Evolutionary conservation across 2,797 vertebrate species (phyloP).

Genomic region (Podarcis siculus): DNA sequence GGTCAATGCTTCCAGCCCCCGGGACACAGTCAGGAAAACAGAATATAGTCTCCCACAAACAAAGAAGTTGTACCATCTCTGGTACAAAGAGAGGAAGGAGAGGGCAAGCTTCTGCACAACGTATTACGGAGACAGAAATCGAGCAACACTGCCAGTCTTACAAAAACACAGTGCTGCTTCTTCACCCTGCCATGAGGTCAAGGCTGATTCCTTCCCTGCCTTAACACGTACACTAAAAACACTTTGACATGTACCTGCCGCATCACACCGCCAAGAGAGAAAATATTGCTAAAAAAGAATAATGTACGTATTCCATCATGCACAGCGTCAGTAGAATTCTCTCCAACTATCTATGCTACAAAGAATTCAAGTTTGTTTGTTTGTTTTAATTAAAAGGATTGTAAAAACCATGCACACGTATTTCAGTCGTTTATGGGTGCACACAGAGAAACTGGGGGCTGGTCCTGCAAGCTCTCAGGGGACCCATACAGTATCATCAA

Average conservation of each 20-base stretch:
- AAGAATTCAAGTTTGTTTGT: background rate
- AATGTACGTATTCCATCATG: background rate
- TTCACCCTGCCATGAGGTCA: background rate
- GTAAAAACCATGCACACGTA: background rate
- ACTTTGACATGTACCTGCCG: background rate
- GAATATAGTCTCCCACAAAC: background rate
- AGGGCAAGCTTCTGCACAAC: background rate
- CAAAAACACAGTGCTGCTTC: background rate
- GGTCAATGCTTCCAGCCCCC: background rate
- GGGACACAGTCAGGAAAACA: background rate
- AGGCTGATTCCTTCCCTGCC: background rate
- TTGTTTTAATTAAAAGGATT: background rate
- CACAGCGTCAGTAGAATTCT: background rate
- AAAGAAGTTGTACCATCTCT: background rate
- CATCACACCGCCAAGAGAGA: background rate
- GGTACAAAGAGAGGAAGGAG: background rate
- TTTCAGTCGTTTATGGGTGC: background rate
- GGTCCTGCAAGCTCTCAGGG: background rate
- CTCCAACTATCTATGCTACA: background rate
- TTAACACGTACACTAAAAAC: background rate
- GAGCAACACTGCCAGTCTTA: background rate
- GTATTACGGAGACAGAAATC: background rate
- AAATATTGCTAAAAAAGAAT: background rate
- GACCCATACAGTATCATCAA: background rate
- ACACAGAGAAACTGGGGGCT: background rate